Base-by-base conservation (phyloP, 2,888 invertebrate species). In the Chrysina gloriosa region DNA sequence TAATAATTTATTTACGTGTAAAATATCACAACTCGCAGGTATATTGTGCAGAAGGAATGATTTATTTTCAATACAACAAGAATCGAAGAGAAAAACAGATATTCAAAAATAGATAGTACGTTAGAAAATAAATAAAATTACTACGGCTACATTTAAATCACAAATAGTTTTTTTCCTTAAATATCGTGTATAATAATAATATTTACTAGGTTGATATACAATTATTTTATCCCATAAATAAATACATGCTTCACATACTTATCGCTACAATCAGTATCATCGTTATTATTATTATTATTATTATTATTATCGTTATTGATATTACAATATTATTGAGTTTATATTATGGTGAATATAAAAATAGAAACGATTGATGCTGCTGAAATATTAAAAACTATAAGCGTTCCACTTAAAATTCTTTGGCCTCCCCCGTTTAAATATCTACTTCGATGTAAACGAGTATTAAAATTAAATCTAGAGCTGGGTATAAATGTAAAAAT, bases 191-290 rank as follows among this genome's bases (percentile, higher is more conserved):
- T 42, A 52, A 27, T 27, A n/a, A 14, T 34, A 58, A 63, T 65
- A 50, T 39, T 42, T 61, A 27, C 58, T 42, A 45, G n/a, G 16
- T 29, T 52, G 65, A 65, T 52, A 65, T 42, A 52, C 34, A 36
- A 50, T 52, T 58, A 45, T 36, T 45, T 54, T 63, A 68, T 61
- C 67, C 61, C 50, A 68, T 63, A 68, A 68, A 68, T 52, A 68
- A 68, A 68, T 45, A 68, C 63, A 68, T 68, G 61, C 52, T 63
- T 63, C 54, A 63, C 39, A 63, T 63, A 54, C 50, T 63, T 63
- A 68, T 63, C 19, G 21, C 50, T 63, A 66, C 34, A 48, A 4
- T 68, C 54, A 63, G 36, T 52, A 65, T 52, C 39, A 27, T 65
- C 29, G 21, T 34, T 58, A 23, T 48, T 67, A 58, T 29, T 66